Conservation (phyloP, 2,888 invertebrate genomes). For the Sinhomidia bicolor region DNA sequence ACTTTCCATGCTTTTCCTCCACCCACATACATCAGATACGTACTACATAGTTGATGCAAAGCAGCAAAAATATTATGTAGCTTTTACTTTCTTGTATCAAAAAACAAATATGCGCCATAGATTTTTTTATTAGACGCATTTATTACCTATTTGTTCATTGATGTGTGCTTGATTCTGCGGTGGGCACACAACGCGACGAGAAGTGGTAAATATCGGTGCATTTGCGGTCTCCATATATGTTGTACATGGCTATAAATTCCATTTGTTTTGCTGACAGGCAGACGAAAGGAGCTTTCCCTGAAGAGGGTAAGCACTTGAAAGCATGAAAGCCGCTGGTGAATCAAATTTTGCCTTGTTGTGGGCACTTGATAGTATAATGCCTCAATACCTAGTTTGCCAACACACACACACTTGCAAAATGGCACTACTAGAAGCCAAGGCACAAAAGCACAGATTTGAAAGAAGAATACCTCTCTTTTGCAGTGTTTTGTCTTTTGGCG, state of each 20-base stretch:
- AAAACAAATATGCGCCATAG: too few species aligned
- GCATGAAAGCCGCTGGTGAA: constrained; percentile 10
- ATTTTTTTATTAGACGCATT: too few species aligned
- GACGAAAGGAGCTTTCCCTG: constrained; percentile 52
- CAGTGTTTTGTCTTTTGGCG: not conserved
- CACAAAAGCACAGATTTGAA: not conserved
- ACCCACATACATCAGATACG: too few species aligned
- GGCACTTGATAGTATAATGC: not conserved
- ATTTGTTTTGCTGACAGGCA: constrained; percentile 42
- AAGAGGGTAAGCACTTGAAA: constrained; percentile 23
- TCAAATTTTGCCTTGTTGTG: not conserved
- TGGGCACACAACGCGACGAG: too few species aligned
- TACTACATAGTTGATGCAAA: not conserved
- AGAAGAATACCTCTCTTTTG: not conserved
- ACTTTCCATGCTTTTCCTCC: not conserved
- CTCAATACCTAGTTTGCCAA: too few species aligned
- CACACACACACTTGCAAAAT: not conserved
- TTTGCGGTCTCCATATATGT: not conserved
- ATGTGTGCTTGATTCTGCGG: too few species aligned
- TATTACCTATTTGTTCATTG: too few species aligned
- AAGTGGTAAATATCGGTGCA: not conserved
- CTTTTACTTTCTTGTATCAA: too few species aligned
- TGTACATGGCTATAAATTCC: not conserved
- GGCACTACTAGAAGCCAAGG: not conserved
- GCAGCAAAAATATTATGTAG: not conserved